A percentile compares a stretch with the other conserved stretches of the same genome.
phyloP scores from a whole-genome alignment of 2,888 invertebrate genomes.

The Polyploca ridens region DNA sequence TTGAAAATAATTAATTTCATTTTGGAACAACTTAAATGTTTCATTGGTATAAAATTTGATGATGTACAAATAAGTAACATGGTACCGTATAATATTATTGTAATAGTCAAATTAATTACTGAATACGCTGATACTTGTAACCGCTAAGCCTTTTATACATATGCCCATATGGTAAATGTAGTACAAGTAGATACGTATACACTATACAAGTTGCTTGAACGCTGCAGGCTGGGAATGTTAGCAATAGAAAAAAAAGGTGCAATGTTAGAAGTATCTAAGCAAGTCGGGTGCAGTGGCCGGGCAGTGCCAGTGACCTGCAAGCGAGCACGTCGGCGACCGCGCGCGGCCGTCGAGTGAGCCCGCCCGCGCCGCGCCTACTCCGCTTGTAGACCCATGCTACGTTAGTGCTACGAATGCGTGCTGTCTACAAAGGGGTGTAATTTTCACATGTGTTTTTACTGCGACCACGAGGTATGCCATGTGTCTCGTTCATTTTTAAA shows the following conservation, averaged over 20 bases:
- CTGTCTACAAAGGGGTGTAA: conserved; percentile 21
- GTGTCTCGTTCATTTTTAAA: too few relatives aligned
- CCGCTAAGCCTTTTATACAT: conserved; percentile 14
- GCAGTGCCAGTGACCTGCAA: conserved; percentile 79
- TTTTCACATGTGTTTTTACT: not conserved
- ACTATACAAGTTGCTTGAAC: conserved; percentile 50
- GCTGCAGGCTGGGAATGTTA: conserved; percentile 71
- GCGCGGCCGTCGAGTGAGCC: conserved; percentile 28
- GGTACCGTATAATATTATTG: not conserved
- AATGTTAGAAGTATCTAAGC: conserved; percentile 82
- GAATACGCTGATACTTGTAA: not conserved
- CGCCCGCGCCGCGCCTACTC: conserved; percentile 17
- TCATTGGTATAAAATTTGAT: too few relatives aligned
- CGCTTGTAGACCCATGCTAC: conserved; percentile 66
- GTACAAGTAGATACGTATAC: not conserved
- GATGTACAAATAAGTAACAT: too few relatives aligned
- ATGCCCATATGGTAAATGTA: not conserved
- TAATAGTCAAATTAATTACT: not conserved
- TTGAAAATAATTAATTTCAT: too few relatives aligned
- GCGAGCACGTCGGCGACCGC: conserved; percentile 37
- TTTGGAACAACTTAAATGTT: too few relatives aligned
- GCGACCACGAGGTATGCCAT: too few relatives aligned
- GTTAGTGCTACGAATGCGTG: conserved; percentile 58
- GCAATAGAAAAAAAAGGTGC: conserved; percentile 79
- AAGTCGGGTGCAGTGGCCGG: conserved; percentile 79